Conservation (phyloP, 2,888 invertebrate genomes). For the Acanthosepion pharaonis region DNA sequence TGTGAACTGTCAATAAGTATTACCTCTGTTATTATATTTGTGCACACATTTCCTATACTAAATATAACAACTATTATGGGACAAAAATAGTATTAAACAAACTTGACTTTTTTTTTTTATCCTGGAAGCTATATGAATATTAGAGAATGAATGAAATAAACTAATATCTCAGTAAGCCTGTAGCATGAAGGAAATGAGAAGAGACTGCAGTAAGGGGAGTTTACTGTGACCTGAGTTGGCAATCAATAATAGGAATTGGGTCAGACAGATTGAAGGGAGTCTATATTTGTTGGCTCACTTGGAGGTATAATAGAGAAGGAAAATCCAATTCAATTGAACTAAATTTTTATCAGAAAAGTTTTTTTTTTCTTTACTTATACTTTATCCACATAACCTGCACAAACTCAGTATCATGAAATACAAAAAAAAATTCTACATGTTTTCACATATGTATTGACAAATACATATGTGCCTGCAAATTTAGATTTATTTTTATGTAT, state of each 20-base stretch:
- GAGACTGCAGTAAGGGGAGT: not conserved
- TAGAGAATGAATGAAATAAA: not conserved
- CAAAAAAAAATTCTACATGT: not conserved
- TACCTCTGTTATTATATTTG: too few relatives aligned
- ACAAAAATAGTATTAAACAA: not conserved
- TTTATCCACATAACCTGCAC: not conserved
- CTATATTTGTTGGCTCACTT: not conserved
- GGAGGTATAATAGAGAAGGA: not conserved
- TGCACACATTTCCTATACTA: too few relatives aligned
- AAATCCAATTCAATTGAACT: not conserved
- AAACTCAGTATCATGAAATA: not conserved
- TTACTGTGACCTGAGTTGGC: not conserved
- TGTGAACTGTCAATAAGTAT: too few relatives aligned
- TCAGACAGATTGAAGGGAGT: conserved; percentile 6
- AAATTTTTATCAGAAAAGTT: not conserved
- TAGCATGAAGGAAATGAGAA: not conserved
- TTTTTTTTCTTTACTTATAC: not conserved
- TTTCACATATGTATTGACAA: not conserved
- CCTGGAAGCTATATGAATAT: not conserved
- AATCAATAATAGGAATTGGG: conserved; percentile 33
- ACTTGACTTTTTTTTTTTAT: not conserved
- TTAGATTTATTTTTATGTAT: too few relatives aligned
- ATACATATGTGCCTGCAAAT: not conserved
- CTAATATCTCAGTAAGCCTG: not conserved
- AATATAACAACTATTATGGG: too few relatives aligned